Evolutionary conservation across 1,140 invertebrate species (phyloP).

Genomic region (Drosophila punjabiensis): DNA sequence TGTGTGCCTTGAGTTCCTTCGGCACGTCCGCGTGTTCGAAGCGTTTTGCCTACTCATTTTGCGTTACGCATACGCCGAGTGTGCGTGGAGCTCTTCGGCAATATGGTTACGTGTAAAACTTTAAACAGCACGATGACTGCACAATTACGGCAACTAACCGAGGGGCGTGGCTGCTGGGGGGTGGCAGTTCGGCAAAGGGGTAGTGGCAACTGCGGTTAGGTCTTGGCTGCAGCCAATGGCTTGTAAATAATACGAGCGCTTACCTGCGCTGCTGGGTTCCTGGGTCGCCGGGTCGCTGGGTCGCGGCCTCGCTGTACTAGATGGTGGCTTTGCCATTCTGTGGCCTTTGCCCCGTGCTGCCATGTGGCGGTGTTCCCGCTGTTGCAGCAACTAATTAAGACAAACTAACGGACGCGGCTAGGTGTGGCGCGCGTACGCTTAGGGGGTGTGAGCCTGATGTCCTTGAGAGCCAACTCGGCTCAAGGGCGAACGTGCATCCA

Average conservation of each 20-base stretch:
- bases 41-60: constrained; percentile 66
- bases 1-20: constrained; percentile 26
- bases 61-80: constrained; percentile 71
- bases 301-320: constrained; percentile 22
- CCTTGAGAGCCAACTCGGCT: constrained; percentile 55
- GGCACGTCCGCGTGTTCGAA: constrained; percentile 41
- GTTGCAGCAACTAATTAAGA: constrained; percentile 76
- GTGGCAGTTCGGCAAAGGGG: background rate
- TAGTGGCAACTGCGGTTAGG: constrained; percentile 35
- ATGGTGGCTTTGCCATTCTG: constrained; percentile 52
- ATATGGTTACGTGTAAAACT: constrained; percentile 69
- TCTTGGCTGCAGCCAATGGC: constrained; percentile 71
- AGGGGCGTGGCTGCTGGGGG: constrained; percentile 1
- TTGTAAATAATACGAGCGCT: constrained; percentile 72
- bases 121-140: constrained; percentile 72
- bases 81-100: constrained; percentile 28
- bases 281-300: constrained; percentile 23
- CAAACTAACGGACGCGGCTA: constrained; percentile 65
- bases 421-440: constrained; percentile 16
- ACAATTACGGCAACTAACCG: constrained; percentile 59
- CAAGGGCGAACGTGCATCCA: constrained; percentile 55
- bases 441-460: constrained; percentile 36
- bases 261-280: constrained; percentile 41
- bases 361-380: constrained; percentile 34
- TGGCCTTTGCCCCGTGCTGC: constrained; percentile 37